Evolutionary conservation across 1,140 invertebrate genomes (phyloP).

Genomic region (Drosophila azteca): DNA sequence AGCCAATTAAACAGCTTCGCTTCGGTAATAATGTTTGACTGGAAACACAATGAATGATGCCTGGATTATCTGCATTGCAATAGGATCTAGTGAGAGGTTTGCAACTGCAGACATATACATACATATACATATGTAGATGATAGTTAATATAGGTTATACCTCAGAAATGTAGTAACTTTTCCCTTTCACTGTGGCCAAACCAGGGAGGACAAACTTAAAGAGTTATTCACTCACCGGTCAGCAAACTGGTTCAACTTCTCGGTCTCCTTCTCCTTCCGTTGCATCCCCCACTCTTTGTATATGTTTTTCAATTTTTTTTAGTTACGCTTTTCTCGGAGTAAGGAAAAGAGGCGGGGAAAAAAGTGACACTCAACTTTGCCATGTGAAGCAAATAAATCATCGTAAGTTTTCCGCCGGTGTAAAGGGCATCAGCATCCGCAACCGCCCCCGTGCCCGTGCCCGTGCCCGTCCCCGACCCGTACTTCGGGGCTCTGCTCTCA

Average conservation of each 20-base stretch:
- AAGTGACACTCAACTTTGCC: constrained; percentile 77
- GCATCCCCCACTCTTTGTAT: constrained; percentile 7
- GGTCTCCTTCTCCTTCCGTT: neutral
- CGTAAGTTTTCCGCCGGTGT: constrained; percentile 76
- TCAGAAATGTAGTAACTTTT: too few relatives aligned
- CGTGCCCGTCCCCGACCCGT: neutral
- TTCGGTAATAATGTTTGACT: too few relatives aligned
- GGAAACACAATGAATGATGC: too few relatives aligned
- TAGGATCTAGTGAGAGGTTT: too few relatives aligned
- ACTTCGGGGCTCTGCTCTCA: constrained; percentile 51
- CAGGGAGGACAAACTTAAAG: neutral
- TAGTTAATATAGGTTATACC: too few relatives aligned
- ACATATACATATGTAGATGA: too few relatives aligned
- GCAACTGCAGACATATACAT: too few relatives aligned
- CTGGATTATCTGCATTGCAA: too few relatives aligned
- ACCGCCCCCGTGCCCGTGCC: neutral
- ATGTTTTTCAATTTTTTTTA: constrained; percentile 1
- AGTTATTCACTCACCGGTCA: constrained; percentile 8
- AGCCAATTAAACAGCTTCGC: too few relatives aligned
- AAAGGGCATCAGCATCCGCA: constrained; percentile 41
- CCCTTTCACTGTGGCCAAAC: too few relatives aligned
- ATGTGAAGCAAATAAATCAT: constrained; percentile 81
- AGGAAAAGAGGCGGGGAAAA: constrained; percentile 14
- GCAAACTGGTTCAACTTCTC: neutral
- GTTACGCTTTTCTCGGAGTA: neutral